phyloP scores from a whole-genome alignment of 2,797 vertebrate species.

The Cercopithecus petaurista region DNA sequence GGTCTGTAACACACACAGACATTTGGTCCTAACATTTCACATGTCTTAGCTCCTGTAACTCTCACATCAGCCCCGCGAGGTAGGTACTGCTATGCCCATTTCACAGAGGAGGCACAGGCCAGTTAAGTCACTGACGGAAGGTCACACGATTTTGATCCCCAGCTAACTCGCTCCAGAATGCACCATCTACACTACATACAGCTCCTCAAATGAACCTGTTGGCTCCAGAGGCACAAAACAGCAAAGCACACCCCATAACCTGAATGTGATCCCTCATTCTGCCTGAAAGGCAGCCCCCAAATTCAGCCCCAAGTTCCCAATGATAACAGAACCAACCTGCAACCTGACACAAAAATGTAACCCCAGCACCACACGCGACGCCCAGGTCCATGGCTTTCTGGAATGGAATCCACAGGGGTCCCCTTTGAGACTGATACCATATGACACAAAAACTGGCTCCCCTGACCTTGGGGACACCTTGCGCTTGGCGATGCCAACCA shows the following conservation, averaged over 20 bases:
- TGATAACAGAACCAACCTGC: not conserved
- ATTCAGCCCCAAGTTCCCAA: not conserved
- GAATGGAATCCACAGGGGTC: conserved; percentile 8
- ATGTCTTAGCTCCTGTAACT: not conserved
- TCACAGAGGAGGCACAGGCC: not conserved
- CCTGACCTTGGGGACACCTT: not conserved
- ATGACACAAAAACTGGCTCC: not conserved
- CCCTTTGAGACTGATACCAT: not conserved
- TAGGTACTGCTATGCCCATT: not conserved
- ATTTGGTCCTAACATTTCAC: not conserved
- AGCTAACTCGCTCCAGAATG: not conserved
- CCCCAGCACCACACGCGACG: too few relatives aligned
- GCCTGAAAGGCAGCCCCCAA: not conserved
- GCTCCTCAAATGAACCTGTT: not conserved
- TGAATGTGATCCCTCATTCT: not conserved
- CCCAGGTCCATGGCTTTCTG: not conserved
- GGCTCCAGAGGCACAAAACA: not conserved
- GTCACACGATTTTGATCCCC: not conserved
- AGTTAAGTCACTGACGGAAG: not conserved
- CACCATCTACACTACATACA: not conserved
- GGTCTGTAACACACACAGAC: not conserved
- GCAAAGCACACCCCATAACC: not conserved
- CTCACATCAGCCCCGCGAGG: not conserved
- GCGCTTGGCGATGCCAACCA: conserved; percentile 12
- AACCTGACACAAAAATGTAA: not conserved